These are phyloP conservation scores for Sebastes iracundus DNA, from an alignment of 2,797 vertebrate species.

Conservation along the genomic window DNA sequence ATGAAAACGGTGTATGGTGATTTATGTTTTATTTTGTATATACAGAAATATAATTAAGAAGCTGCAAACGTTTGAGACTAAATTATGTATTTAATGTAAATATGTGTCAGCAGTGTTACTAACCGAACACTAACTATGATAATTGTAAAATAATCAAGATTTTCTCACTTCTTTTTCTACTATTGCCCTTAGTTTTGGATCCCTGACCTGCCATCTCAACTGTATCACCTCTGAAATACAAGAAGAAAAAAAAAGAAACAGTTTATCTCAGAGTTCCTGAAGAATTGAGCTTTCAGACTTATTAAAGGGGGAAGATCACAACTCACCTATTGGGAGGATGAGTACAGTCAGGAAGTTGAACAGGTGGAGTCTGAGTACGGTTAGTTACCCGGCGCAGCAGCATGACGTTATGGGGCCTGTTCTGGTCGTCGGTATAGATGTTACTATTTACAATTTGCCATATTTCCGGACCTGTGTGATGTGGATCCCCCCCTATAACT, in stretches of 20 bases:
- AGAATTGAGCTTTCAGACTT: not conserved
- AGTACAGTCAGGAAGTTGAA: fast-evolving
- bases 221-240: not conserved
- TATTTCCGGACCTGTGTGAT: no score
- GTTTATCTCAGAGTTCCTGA: not conserved
- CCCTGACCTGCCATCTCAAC: not conserved
- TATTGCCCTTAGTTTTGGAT: fast-evolving
- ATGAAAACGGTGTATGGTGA: fast-evolving
- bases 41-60: not conserved
- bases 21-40: not conserved
- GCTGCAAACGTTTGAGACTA: not conserved
- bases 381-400: not conserved
- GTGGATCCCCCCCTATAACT: fast-evolving
- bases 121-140: not conserved
- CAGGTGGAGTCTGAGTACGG: fast-evolving
- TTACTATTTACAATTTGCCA: no score
- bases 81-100: not conserved
- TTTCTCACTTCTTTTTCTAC: fast-evolving
- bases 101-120: not conserved
- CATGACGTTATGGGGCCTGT: not conserved
- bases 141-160: no score
- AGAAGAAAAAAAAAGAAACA: fast-evolving
- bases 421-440: no score
- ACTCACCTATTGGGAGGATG: fast-evolving
- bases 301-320: not conserved